Evolutionary conservation across 2,888 invertebrate species (phyloP).

Genomic region (Oscheius sp.): DNA sequence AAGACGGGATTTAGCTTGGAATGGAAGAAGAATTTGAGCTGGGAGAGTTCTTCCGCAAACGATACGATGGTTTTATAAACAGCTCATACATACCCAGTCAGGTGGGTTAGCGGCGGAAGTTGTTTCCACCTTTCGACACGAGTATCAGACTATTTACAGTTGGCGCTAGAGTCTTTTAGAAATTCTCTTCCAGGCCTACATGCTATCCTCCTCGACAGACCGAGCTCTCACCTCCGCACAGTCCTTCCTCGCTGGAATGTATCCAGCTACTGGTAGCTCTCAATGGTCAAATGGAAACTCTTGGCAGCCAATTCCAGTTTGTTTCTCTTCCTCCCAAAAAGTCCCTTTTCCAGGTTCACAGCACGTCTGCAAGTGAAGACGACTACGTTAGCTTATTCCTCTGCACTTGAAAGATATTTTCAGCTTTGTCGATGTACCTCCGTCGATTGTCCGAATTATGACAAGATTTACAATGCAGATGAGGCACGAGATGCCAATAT

Average conservation of each 20-base stretch:
- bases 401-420: too few species aligned
- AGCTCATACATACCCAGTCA: not conserved
- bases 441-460: slow-evolving; percentile 34
- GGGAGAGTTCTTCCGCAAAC: slow-evolving; percentile 54
- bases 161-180: too few species aligned
- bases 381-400: slow-evolving; percentile 49
- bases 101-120: slow-evolving; percentile 4
- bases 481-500: not conserved
- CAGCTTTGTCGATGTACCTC: slow-evolving; percentile 44
- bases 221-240: slow-evolving; percentile 81
- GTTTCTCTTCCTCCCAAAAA: too few species aligned
- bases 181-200: slow-evolving; percentile 55
- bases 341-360: too few species aligned
- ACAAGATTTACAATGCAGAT: slow-evolving; percentile 24
- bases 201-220: slow-evolving; percentile 71
- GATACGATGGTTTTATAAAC: slow-evolving; percentile 36
- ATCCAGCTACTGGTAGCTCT: slow-evolving; percentile 70
- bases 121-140: not conserved
- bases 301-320: slow-evolving; percentile 62
- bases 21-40: slow-evolving; percentile 56
- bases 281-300: slow-evolving; percentile 26
- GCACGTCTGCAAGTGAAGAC: slow-evolving; percentile 40
- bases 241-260: slow-evolving; percentile 83
- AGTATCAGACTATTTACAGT: too few species aligned
- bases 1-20: slow-evolving; percentile 60